phyloP scores from a whole-genome alignment of 2,888 invertebrate genomes.

The Phaonia tiefii region DNA sequence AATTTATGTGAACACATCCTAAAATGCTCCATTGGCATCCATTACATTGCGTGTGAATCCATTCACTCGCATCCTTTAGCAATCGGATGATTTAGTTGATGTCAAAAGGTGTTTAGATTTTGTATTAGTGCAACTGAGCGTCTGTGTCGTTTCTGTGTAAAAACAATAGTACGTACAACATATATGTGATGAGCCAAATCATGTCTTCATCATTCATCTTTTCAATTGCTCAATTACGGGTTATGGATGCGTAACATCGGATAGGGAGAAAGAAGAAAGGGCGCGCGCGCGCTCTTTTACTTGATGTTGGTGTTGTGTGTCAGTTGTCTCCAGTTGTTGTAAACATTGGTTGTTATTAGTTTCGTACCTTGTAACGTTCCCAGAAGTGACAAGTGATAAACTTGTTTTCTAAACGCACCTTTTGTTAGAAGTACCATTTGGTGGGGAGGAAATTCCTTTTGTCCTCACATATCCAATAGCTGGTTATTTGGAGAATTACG shows the following conservation, averaged over 20 bases:
- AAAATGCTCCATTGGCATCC: constrained; percentile 45
- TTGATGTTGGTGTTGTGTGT: not conserved
- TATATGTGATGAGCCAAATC: constrained; percentile 57
- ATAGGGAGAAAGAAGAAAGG: not conserved
- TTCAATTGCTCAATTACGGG: constrained; percentile 61
- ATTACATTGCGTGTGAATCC: constrained; percentile 12
- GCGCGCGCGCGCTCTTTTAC: not conserved
- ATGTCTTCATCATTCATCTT: constrained; percentile 51
- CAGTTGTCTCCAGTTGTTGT: constrained; percentile 56
- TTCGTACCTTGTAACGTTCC: constrained; percentile 21
- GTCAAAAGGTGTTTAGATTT: no score
- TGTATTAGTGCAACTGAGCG: no score
- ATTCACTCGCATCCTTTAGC: constrained; percentile 1
- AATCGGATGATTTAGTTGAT: no score
- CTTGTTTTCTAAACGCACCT: constrained; percentile 19
- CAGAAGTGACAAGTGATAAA: constrained; percentile 50
- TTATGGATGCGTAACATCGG: constrained; percentile 48
- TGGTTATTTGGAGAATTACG: no score
- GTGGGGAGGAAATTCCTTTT: not conserved
- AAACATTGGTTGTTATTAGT: constrained; percentile 40
- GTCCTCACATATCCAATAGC: not conserved
- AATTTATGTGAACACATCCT: constrained; percentile 68
- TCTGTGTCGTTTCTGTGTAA: no score
- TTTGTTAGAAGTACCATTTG: constrained; percentile 16
- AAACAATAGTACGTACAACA: no score